Percentiles rank a stretch among this genome's conserved stretches.
These are phyloP conservation scores for Ascaphus truei DNA, from an alignment of 2,113 vertebrate species.

Conservation along the genomic window DNA sequence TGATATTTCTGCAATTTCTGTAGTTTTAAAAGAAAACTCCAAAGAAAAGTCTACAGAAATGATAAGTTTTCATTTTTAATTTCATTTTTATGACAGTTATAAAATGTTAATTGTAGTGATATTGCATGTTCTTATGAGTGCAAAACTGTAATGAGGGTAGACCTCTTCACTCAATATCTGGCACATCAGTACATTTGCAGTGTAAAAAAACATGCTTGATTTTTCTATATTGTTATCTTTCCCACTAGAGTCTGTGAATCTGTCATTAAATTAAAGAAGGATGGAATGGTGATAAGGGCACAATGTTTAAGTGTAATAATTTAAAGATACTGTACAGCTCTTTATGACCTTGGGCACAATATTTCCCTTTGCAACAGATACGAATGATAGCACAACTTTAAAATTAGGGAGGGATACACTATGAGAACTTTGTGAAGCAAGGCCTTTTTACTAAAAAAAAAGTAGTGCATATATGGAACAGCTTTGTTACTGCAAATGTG, in stretches of 20 bases:
- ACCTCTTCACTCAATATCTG: not conserved
- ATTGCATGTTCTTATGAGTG: not conserved
- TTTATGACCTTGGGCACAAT: not conserved
- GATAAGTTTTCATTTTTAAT: not conserved
- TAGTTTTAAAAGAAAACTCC: not conserved
- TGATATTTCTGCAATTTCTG: not conserved
- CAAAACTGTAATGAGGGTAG: not conserved
- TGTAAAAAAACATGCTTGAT: not conserved
- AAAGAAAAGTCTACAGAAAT: not conserved
- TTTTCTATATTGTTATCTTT: conserved; percentile 7
- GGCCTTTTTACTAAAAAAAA: too few species aligned
- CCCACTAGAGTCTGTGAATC: not conserved
- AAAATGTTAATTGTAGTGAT: conserved; percentile 2
- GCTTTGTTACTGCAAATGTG: too few species aligned
- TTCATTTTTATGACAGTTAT: not conserved
- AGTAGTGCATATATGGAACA: too few species aligned
- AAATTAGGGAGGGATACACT: too few species aligned
- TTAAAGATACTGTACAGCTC: not conserved
- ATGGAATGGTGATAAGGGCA: conserved; percentile 10
- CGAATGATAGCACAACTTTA: too few species aligned
- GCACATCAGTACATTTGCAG: not conserved
- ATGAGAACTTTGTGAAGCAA: not conserved
- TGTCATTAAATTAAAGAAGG: conserved; percentile 1
- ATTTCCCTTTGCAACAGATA: not conserved
- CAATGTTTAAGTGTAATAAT: conserved; percentile 20